These are phyloP conservation scores for Talpa occidentalis DNA, from an alignment of 2,113 vertebrate genomes.

Conservation along the genomic window DNA sequence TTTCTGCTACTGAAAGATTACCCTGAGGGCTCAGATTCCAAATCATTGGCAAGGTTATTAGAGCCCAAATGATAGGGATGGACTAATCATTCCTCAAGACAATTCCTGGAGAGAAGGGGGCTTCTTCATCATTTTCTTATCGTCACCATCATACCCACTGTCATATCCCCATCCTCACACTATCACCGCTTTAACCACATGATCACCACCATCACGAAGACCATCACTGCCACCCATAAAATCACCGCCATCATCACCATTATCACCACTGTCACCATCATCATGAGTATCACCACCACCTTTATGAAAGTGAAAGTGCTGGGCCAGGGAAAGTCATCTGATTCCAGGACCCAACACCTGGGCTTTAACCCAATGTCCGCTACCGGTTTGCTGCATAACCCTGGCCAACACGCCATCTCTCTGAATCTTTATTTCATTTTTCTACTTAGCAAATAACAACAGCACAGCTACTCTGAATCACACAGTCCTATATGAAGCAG, in stretches of 20 bases:
- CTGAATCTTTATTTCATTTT: conserved; percentile 8
- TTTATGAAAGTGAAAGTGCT: not conserved
- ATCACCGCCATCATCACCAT: no score
- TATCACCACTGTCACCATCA: no score
- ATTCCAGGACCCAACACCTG: not conserved
- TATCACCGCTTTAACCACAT: not conserved
- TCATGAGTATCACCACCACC: no score
- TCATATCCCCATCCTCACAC: not conserved
- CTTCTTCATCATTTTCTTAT: not conserved
- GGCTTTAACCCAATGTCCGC: not conserved
- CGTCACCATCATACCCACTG: not conserved
- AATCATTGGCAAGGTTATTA: not conserved
- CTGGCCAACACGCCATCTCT: not conserved
- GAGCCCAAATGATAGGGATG: not conserved
- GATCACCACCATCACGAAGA: not conserved
- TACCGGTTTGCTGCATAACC: not conserved
- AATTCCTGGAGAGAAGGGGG: not conserved
- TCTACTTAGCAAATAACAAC: not conserved
- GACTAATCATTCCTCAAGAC: conserved; percentile 4
- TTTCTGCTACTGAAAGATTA: conserved; percentile 11
- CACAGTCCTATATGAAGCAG: not conserved
- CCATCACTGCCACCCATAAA: not conserved
- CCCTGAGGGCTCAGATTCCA: not conserved
- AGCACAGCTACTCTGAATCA: not conserved
- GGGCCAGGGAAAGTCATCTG: not conserved